Evolutionary conservation across 2,888 invertebrate genomes (phyloP), one percentile per base, ranked within the genome.

Genomic region (Plebejus argus): DNA sequence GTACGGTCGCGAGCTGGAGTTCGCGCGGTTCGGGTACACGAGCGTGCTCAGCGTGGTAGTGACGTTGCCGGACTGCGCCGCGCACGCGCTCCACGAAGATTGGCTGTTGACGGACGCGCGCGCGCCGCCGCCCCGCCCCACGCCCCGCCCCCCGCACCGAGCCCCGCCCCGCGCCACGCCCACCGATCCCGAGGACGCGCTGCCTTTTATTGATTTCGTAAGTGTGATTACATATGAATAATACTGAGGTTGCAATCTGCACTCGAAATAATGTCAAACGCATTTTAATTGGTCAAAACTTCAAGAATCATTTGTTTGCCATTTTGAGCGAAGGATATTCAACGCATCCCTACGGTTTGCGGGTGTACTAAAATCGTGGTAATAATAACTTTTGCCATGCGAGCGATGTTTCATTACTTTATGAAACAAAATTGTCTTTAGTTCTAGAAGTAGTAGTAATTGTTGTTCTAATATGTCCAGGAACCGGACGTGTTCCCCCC

Each of bases 401-500:
- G 2, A 28, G 28, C 2, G 28, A 28, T 28, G 28, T 28, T 1
- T 28, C 28, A 28, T 28, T 28, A 35, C 35, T 6, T 35, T 35
- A 6, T 35, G 7, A 35, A 6, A 6, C 35, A 35, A 35, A 35
- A 35, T 35, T 35, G 6, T 6, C 35, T 35, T 35, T 35, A 35
- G 35, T 35, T 35, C 6, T 35, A 35, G 6, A 35, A 35, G 7
- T 6, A 35, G 35, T 35, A 35, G 35, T 28, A 28, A 28, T 0
- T 39, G 39, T 4, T 39, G 3, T 53, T 56, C 2, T 5, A n/a
- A 10, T 12, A 35, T 71, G 28, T 12, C 28, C 85, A 93, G 93
- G 92, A 91, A 72, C 82, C 88, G 76, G 91, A 89, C 82, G 91
- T 92, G 85, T 93, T 90, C 85, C 93, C 93, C n/a, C 81, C 74